phyloP scores from a whole-genome alignment of 1,140 invertebrate species.

The Microplitis mediator region DNA sequence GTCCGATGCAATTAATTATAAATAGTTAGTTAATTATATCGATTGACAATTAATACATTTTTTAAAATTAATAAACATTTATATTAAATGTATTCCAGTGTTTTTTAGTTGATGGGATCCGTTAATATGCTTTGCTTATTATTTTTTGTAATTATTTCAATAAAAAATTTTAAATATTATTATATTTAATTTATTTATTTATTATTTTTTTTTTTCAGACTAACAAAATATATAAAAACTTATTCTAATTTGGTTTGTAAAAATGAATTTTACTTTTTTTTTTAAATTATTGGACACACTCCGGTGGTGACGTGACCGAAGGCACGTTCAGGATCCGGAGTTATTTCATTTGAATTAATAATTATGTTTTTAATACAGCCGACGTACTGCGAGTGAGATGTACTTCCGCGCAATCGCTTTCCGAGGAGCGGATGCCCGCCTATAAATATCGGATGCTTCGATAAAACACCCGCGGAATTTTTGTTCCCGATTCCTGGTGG shows the following conservation, averaged over 20 bases:
- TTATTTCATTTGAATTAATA: constrained; percentile 68
- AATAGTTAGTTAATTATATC: too few relatives aligned
- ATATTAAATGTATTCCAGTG: too few relatives aligned
- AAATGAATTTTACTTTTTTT: neutral
- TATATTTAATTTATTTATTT: neutral
- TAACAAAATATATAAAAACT: too few relatives aligned
- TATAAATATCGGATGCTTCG: constrained; percentile 84
- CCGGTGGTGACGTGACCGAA: constrained; percentile 73
- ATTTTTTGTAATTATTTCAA: neutral
- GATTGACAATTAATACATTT: too few relatives aligned
- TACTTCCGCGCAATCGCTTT: constrained; percentile 65
- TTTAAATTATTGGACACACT: constrained; percentile 74
- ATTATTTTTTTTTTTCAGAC: too few relatives aligned
- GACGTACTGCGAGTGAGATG: constrained; percentile 72
- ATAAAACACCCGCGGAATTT: constrained; percentile 73
- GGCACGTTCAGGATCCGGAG: constrained; percentile 67
- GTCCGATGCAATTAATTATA: too few relatives aligned
- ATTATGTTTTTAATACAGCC: constrained; percentile 81
- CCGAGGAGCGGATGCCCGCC: constrained; percentile 79
- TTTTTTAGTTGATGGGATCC: too few relatives aligned
- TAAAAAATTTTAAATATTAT: neutral
- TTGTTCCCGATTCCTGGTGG: constrained; percentile 71
- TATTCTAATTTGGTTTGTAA: neutral
- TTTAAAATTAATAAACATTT: too few relatives aligned
- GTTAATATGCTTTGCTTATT: neutral